A percentile compares a stretch with the other conserved stretches of the same genome.
These are phyloP conservation scores for Sula dactylatra DNA, from an alignment of 2,113 vertebrate genomes.

Conservation along the genomic window DNA sequence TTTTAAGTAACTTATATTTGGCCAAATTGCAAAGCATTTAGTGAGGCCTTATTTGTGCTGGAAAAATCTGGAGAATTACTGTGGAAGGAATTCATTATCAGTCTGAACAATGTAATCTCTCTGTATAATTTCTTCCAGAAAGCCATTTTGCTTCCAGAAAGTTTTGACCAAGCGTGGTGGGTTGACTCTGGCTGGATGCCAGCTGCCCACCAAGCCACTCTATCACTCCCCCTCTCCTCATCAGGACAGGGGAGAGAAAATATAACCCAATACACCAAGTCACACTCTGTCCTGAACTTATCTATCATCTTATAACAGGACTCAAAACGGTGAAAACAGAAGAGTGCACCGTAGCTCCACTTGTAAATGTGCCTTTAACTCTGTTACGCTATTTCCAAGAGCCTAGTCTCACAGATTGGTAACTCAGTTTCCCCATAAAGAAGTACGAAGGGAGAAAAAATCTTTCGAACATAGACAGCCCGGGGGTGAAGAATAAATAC, in stretches of 20 bases:
- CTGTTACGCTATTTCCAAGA: background rate
- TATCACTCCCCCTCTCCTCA: background rate
- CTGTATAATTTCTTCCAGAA: background rate
- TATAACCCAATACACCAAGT: background rate
- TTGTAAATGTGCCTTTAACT: background rate
- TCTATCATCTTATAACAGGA: background rate
- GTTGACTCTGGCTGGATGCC: background rate
- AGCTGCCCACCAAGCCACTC: background rate
- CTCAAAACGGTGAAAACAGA: background rate
- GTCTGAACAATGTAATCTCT: background rate
- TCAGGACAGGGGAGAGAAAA: background rate
- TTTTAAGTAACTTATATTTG: background rate
- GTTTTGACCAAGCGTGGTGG: background rate
- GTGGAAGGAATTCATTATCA: background rate
- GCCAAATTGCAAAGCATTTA: background rate
- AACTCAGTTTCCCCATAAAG: background rate
- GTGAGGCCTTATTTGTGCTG: background rate
- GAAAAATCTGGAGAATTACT: background rate
- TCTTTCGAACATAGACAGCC: background rate
- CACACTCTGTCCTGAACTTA: background rate
- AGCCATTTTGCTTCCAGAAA: background rate
- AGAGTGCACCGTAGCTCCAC: background rate
- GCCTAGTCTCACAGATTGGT: rapidly evolving
- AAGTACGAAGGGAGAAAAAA: background rate
- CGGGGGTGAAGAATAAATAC: conserved; percentile 11